phyloP scores from a whole-genome alignment of 2,113 vertebrate genomes.

The Syngnathus floridae region DNA sequence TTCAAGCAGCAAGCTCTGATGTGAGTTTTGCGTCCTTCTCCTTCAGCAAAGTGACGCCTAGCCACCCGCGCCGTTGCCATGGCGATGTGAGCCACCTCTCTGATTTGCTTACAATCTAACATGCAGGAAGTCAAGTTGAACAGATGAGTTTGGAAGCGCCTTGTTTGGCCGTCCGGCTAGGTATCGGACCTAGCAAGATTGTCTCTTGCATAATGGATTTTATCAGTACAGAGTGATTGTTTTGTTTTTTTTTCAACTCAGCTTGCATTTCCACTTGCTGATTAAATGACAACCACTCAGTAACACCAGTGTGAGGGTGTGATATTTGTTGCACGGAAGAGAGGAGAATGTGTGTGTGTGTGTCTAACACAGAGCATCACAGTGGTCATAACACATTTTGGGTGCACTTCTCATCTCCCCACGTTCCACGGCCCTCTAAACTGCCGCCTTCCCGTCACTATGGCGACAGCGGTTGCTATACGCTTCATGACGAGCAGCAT shows the following conservation, averaged over 20 bases:
- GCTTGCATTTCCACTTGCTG: slow-evolving; percentile 48
- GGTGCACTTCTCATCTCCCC: slow-evolving; percentile 30
- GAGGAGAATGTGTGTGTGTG: neutral
- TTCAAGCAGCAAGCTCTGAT: neutral
- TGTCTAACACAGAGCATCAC: slow-evolving; percentile 11
- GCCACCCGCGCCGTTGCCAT: slow-evolving; percentile 55
- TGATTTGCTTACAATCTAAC: slow-evolving; percentile 27
- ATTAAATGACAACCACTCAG: slow-evolving; percentile 51
- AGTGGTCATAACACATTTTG: slow-evolving; percentile 28
- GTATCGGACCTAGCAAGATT: slow-evolving; percentile 49
- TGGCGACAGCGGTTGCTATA: slow-evolving; percentile 62
- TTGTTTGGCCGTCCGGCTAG: slow-evolving; percentile 37
- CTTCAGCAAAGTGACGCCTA: slow-evolving; percentile 32
- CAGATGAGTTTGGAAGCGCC: slow-evolving; percentile 33
- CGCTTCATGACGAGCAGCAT: neutral
- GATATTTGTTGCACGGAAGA: slow-evolving; percentile 10
- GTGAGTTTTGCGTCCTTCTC: neutral
- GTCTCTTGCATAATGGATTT: slow-evolving; percentile 63
- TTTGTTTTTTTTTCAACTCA: slow-evolving; percentile 38
- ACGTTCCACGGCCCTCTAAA: slow-evolving; percentile 7
- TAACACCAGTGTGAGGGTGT: slow-evolving; percentile 48
- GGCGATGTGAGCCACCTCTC: slow-evolving; percentile 41
- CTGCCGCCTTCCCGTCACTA: slow-evolving; percentile 53
- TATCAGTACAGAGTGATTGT: slow-evolving; percentile 46
- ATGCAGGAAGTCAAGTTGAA: slow-evolving; percentile 3